Evolutionary conservation across 2,797 vertebrate species (phyloP).

Genomic region (Brachyalestes nurse): DNA sequence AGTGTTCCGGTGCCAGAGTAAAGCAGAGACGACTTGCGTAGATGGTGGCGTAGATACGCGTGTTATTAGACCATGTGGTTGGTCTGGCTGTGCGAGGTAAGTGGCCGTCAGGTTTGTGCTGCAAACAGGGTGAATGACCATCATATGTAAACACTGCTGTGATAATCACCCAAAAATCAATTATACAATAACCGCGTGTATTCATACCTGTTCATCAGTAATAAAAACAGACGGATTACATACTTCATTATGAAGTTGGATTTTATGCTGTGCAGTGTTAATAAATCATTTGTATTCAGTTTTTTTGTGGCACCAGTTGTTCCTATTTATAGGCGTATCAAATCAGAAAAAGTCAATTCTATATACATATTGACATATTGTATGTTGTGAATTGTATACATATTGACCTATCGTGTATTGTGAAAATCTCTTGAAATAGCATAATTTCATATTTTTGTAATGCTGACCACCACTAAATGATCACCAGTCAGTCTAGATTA

Average conservation of each 20-base stretch:
- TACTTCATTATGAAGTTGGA: no score
- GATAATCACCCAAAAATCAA: constrained; percentile 36
- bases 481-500: no score
- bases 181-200: constrained; percentile 2
- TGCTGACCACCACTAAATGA: no score
- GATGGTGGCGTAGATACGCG: constrained; percentile 42
- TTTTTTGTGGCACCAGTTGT: no score
- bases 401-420: background rate
- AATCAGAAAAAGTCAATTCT: no score
- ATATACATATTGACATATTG: no score
- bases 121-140: constrained; percentile 66
- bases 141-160: constrained; percentile 63
- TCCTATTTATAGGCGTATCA: no score
- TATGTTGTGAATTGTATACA: no score
- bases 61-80: constrained; percentile 57
- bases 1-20: background rate
- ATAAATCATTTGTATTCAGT: no score
- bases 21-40: background rate
- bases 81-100: constrained; percentile 70
- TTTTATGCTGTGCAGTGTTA: no score
- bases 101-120: constrained; percentile 74
- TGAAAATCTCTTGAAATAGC: no score
- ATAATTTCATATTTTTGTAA: no score
- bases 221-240: background rate
- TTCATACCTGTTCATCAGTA: background rate